Base-by-base conservation (phyloP, 2,888 invertebrate species). In the Cantharis lateralis region DNA sequence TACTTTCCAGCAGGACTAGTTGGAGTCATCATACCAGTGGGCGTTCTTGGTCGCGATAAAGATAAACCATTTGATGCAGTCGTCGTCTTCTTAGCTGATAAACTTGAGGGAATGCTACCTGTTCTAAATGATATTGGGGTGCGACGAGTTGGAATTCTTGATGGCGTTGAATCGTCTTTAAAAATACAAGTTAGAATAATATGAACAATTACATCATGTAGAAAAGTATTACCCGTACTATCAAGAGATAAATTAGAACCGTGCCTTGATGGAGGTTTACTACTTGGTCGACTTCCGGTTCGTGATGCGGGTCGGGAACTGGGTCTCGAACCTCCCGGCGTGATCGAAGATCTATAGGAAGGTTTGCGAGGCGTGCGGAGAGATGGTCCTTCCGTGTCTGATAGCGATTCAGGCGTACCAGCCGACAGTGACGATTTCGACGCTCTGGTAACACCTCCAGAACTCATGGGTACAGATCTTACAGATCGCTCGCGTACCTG, bases 401-500 rank as follows among this genome's bases (percentile, higher is more conserved):
- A 95, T 72, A 96, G 91, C 63, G 96, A 96, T 88, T 97, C 96
- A 16, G 96, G 96, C 32, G 96, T 96, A 81, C 96, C 95, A 61
- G 95, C 95, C 80, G 95, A 95, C 78, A 95, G 90, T 15, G 95
- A 95, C 1, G 95, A 94, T 80, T 95, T 91, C 62, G 95, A 93
- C 32, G 93, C 92, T 81, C 94, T 89, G 68, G 94, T 92, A 63
- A 87, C 86, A 15, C 82, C 82, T 97, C 98, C 97, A 68, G 98
- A 97, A 81, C 96, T 94, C 75, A 97, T 97, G 83, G 97, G 93
- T 77, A 92, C 94, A 64, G 97, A 97, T 84, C 97, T 93, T 78
- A 92, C 94, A 63, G 97, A 97, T 84, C 97, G 93, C 89, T 98
- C 98, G 84, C 97, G 93, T 78, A 98, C 96, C 97, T 98, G 89